phyloP scores from a whole-genome alignment of 2,797 vertebrate species.

The Orestias chungarensis region DNA sequence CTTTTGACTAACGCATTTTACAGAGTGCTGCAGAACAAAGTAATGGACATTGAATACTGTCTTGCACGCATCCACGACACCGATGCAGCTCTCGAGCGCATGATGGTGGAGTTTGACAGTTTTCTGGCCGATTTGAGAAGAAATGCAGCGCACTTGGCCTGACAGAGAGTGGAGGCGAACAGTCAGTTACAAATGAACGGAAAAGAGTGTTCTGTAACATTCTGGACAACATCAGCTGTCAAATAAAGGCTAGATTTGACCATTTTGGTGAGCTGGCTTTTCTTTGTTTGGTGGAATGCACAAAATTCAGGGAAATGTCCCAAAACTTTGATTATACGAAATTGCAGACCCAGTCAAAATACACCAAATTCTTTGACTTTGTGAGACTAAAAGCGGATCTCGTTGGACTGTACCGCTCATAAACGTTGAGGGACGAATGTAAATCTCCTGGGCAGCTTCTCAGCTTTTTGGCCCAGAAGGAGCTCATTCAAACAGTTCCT shows the following conservation, averaged over 20 bases:
- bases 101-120: neutral
- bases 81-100: neutral
- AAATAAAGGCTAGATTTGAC: neutral
- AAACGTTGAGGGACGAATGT: no score
- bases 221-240: neutral
- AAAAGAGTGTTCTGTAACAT: neutral
- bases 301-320: neutral
- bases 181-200: neutral
- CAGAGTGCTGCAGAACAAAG: neutral
- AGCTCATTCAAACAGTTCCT: no score
- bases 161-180: no score
- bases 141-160: neutral
- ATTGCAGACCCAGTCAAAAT: neutral
- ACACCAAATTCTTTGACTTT: no score
- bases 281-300: neutral
- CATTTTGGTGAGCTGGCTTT: neutral
- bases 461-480: no score
- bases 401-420: no score
- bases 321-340: neutral
- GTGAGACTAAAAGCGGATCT: no score
- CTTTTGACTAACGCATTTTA: neutral
- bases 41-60: neutral
- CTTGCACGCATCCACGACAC: neutral
- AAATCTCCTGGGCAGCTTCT: no score
- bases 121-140: neutral